phyloP scores from a whole-genome alignment of 2,888 invertebrate species.

The Macrostomum cliftonense region DNA sequence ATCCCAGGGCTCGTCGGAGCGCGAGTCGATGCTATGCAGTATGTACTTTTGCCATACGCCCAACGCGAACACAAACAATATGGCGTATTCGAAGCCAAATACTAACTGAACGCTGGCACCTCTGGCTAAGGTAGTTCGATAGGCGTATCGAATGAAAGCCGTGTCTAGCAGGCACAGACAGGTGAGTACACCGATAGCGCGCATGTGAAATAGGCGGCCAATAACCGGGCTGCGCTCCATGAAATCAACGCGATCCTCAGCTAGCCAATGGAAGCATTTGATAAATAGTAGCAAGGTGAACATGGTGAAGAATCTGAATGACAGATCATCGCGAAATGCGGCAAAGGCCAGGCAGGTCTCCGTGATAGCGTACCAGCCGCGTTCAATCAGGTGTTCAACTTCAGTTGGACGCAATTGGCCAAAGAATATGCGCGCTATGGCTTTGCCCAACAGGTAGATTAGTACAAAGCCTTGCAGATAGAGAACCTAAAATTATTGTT shows the following conservation, averaged over 20 bases:
- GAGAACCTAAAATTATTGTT: conserved; percentile 52
- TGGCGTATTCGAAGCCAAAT: conserved; percentile 97
- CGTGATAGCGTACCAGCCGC: conserved; percentile 84
- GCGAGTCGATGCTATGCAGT: conserved; percentile 66
- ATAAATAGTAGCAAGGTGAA: conserved; percentile 85
- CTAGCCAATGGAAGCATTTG: conserved; percentile 98
- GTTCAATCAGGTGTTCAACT: conserved; percentile 44
- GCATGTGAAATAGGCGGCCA: conserved; percentile 74
- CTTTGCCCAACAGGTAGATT: conserved; percentile 72
- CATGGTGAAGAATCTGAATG: conserved; percentile 76
- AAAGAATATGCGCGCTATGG: conserved; percentile 80
- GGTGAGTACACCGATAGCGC: conserved; percentile 55
- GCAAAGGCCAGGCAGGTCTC: conserved; percentile 98
- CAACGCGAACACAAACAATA: conserved; percentile 71
- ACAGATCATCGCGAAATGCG: conserved; percentile 93
- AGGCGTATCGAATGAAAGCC: conserved; percentile 76
- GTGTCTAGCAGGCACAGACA: conserved; percentile 64
- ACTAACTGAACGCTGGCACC: conserved; percentile 94
- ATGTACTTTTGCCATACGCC: conserved; percentile 56
- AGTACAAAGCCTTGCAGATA: conserved; percentile 86
- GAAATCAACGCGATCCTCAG: conserved; percentile 94
- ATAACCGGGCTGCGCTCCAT: conserved; percentile 98
- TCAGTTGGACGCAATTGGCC: conserved; percentile 82
- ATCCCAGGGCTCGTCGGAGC: conserved; percentile 91
- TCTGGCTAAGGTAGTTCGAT: conserved; percentile 68